Evolutionary conservation across 2,113 vertebrate genomes (phyloP).

Genomic region (Myotis lucifugus): DNA sequence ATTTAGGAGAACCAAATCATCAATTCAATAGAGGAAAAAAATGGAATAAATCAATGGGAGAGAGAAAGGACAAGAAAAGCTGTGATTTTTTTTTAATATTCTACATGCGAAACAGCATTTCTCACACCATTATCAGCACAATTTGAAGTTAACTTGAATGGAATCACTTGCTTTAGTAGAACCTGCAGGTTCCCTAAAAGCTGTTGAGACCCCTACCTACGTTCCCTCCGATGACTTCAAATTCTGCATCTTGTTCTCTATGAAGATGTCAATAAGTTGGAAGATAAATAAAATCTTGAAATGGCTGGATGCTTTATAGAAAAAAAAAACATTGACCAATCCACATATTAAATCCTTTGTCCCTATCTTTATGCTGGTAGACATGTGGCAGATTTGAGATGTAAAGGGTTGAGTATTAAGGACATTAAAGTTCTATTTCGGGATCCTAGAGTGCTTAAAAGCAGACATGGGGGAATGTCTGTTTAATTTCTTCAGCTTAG

Average conservation of each 20-base stretch:
- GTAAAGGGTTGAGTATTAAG: neutral
- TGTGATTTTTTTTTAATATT: neutral
- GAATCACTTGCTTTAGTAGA: constrained; percentile 43
- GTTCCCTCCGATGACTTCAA: constrained; percentile 49
- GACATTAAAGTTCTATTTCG: neutral
- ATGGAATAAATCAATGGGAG: constrained; percentile 26
- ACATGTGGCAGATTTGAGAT: neutral
- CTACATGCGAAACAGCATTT: constrained; percentile 30
- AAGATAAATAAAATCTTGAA: constrained; percentile 6
- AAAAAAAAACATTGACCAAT: neutral
- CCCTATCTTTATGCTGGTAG: neutral
- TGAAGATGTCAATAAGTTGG: neutral
- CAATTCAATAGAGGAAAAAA: neutral
- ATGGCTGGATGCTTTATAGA: neutral
- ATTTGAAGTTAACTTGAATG: constrained; percentile 46
- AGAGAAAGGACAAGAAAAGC: neutral
- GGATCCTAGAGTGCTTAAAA: neutral
- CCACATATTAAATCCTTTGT: neutral
- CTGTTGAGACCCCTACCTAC: neutral
- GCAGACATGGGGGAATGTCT: neutral
- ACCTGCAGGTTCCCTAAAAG: constrained; percentile 28
- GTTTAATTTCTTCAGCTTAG: neutral
- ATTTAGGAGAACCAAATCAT: neutral
- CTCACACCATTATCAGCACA: constrained; percentile 54
- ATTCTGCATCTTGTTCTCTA: constrained; percentile 30